phyloP scores from a whole-genome alignment of 2,797 vertebrate genomes.

The Lycodopsis pacificus region DNA sequence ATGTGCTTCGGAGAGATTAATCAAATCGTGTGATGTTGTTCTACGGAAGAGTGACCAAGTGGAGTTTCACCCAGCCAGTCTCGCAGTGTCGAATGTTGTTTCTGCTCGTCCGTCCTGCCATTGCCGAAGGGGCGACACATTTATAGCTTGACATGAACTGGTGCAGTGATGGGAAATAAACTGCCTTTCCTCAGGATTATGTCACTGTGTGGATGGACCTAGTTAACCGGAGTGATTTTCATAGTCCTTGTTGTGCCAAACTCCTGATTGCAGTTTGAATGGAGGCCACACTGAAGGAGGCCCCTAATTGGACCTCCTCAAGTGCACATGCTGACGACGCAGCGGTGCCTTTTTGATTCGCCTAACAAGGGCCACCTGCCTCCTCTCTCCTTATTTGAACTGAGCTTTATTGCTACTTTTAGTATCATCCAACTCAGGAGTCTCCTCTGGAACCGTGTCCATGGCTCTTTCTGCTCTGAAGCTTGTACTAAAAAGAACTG shows the following conservation, averaged over 20 bases:
- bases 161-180: constrained; percentile 47
- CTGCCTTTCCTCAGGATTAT: constrained; percentile 39
- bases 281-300: constrained; percentile 63
- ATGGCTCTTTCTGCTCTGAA: constrained; percentile 33
- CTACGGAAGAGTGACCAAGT: constrained; percentile 50
- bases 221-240: constrained; percentile 59
- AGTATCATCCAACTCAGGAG: constrained; percentile 16
- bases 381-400: constrained; percentile 39
- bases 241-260: constrained; percentile 58
- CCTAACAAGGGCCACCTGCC: constrained; percentile 39
- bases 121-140: constrained; percentile 39
- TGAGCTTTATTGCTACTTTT: constrained; percentile 34
- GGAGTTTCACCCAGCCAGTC: constrained; percentile 40
- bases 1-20: constrained; percentile 72
- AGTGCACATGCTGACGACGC: constrained; percentile 62
- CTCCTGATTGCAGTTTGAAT: constrained; percentile 76
- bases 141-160: constrained; percentile 36
- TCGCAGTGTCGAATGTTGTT: constrained; percentile 28
- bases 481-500: constrained; percentile 22
- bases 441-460: constrained; percentile 30
- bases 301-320: constrained; percentile 70
- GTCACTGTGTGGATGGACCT: constrained; percentile 44
- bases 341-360: constrained; percentile 65
- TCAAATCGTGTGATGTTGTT: constrained; percentile 60
- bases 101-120: constrained; percentile 37